These are phyloP conservation scores for Phylloscopus trochilus DNA, from an alignment of 2,113 vertebrate species.

Conservation along the genomic window DNA sequence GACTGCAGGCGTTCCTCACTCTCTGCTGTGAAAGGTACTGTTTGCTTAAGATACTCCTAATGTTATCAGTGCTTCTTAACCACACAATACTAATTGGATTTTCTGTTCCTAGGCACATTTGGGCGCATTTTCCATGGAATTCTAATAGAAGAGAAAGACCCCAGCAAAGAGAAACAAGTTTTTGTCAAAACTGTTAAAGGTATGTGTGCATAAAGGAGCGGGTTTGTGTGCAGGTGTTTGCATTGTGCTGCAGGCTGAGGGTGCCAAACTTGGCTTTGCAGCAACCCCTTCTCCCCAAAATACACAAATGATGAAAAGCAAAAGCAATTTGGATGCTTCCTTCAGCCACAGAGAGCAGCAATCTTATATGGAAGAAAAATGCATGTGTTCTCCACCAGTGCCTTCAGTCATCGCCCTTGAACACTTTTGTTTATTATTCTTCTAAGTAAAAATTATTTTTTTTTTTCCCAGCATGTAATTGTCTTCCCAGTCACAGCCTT, in stretches of 20 bases:
- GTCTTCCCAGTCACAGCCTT: background rate
- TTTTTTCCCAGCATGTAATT: background rate
- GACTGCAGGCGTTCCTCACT: background rate
- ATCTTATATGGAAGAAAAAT: constrained; percentile 47
- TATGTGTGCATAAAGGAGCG: constrained; percentile 36
- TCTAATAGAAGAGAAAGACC: constrained; percentile 95
- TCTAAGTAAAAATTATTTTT: background rate
- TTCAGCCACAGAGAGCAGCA: background rate
- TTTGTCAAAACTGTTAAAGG: constrained; percentile 99
- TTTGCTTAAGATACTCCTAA: background rate
- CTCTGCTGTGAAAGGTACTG: background rate
- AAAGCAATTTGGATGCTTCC: background rate
- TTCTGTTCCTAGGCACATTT: constrained; percentile 88
- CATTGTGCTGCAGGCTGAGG: background rate
- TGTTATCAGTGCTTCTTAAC: background rate
- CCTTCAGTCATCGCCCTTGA: background rate
- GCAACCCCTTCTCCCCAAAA: background rate
- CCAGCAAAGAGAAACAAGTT: constrained; percentile 91
- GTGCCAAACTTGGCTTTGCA: background rate
- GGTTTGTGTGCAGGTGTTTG: background rate
- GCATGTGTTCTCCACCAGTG: background rate
- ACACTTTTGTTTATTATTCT: background rate
- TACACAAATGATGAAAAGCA: background rate
- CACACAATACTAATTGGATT: background rate
- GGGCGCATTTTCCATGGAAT: constrained; percentile 96